Conservation (phyloP, 2,797 vertebrate genomes). For the Melanogrammus aeglefinus region DNA sequence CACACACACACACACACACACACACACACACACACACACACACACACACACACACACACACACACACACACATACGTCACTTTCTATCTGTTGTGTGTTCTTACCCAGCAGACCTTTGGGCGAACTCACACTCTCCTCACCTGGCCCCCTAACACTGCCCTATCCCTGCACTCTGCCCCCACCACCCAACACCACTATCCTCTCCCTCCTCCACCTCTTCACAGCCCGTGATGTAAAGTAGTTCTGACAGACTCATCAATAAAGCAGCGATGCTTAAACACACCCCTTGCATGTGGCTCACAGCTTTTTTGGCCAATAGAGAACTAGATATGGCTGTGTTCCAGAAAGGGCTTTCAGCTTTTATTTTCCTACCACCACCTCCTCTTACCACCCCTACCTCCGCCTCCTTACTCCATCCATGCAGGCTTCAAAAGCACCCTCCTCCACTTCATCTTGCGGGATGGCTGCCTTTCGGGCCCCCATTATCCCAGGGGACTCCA, state of each 20-base stretch:
- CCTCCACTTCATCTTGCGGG: neutral
- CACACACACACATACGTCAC: neutral
- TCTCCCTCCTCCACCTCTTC: constrained; percentile 20
- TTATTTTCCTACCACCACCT: neutral
- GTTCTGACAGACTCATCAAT: constrained; percentile 62
- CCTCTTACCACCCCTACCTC: too few relatives aligned
- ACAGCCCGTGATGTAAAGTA: constrained; percentile 51
- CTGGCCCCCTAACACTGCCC: neutral
- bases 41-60: too few relatives aligned
- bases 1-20: too few relatives aligned
- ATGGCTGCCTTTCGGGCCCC: neutral
- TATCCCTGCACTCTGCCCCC: constrained; percentile 9
- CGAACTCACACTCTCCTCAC: constrained; percentile 41
- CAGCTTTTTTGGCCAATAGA: constrained; percentile 34
- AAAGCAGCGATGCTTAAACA: constrained; percentile 48
- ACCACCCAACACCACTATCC: constrained; percentile 17
- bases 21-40: too few relatives aligned
- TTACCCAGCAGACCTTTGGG: constrained; percentile 36
- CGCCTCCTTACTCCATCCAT: neutral
- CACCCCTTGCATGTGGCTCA: constrained; percentile 30
- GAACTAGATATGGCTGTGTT: constrained; percentile 23
- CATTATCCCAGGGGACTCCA: neutral
- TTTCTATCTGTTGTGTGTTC: neutral
- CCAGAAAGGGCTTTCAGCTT: neutral
- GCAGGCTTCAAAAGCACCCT: neutral